phyloP scores from a whole-genome alignment of 2,113 vertebrate genomes.

The Arizona elegans region DNA sequence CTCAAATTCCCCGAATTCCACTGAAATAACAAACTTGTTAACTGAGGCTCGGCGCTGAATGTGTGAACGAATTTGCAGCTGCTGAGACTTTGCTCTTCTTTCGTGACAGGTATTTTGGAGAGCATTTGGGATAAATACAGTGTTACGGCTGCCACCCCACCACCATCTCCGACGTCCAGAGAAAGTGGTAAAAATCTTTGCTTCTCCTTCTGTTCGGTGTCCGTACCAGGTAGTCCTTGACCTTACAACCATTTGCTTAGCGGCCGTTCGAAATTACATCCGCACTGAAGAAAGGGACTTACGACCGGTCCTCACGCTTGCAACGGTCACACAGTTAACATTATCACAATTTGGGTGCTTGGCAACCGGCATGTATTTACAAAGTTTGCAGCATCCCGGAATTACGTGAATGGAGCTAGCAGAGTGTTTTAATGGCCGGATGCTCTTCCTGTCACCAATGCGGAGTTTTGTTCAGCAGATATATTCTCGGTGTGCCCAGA shows the following conservation, averaged over 20 bases:
- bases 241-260: background rate
- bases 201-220: background rate
- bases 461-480: no score
- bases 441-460: no score
- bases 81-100: background rate
- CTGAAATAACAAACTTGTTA: background rate
- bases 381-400: background rate
- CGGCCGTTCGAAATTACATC: background rate
- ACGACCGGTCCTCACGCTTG: no score
- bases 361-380: background rate
- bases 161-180: slow-evolving; percentile 93
- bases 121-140: slow-evolving; percentile 98
- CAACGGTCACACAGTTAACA: background rate
- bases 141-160: slow-evolving; percentile 90
- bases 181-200: slow-evolving; percentile 82
- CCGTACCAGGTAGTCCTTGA: background rate
- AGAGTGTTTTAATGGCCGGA: no score
- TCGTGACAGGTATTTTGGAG: slow-evolving; percentile 87
- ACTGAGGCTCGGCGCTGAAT: background rate
- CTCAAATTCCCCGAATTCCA: background rate
- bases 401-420: background rate
- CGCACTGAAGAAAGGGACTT: background rate
- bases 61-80: background rate
- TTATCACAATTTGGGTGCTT: background rate
- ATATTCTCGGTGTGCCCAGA: no score